Base-by-base conservation (phyloP, 92 coral and sea anemone species). In the Bergia puertoricense region DNA sequence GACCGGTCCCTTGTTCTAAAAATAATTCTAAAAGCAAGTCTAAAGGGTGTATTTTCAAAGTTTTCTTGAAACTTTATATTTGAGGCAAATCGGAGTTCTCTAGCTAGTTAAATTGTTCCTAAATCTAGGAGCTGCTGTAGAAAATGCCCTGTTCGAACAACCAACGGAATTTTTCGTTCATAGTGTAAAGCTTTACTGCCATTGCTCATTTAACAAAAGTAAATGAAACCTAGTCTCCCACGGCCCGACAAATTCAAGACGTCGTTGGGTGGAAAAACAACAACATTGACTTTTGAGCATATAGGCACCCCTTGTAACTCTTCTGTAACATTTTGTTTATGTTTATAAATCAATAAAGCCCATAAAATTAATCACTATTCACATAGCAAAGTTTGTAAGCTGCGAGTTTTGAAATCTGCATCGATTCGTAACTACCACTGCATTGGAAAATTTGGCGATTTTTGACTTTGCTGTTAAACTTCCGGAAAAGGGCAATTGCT, bases 291-390 rank as follows among this genome's bases (percentile, higher is more conserved):
- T 13, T 69, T 69, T 69, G 30, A 4, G 3, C 23, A 40, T 40
- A 30, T 30, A 50, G 50, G 40, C 14, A 41, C 50, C 65, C 38
- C 15, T 40, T 46, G 46, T 78, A 78, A 20, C 46, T 78, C 81
- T 66, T 41, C 81, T 46, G 66, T 78, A 40, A 78, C 16, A 66
- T 78, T 46, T 77, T 78, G 41, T 22, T 78, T 46, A 42, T 46
- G 41, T 78, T 42, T 46, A 37, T 78, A 48, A 78, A 78, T 2
- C 0, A 41, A 48, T 46, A 66, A 46, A 8, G 59, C 66, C 16
- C 66, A 48, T 65, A 8, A 78, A 78, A 78, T 44, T 66, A 78
- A 78, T 13, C 66, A 78, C 81, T 65, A 78, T 78, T 78, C 46
- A 66, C 81, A 15, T 8, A 78, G 66, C 2, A 78, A 78, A 78